Evolutionary conservation across 92 coral and sea anemone species (phyloP).

Genomic region (Porites divaricata): DNA sequence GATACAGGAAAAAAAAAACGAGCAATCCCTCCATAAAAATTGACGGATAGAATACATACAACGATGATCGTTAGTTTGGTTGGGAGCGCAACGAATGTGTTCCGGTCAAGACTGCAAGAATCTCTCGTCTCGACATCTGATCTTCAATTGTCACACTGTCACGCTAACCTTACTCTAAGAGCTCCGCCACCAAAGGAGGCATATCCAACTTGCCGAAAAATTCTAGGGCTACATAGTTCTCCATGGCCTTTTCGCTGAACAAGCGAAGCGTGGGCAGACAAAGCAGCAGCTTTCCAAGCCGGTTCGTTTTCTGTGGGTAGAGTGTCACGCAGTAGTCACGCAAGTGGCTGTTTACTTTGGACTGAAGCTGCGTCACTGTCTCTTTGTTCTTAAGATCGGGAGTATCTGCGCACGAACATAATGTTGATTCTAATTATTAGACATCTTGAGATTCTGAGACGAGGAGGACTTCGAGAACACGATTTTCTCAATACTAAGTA

Average conservation of each 20-base stretch:
- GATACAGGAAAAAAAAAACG: background rate
- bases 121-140: slow-evolving; percentile 1
- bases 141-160: slow-evolving; percentile 18
- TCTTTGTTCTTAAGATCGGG: slow-evolving; percentile 86
- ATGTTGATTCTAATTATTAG: no score
- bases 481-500: no score
- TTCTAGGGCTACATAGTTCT: slow-evolving; percentile 92
- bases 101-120: slow-evolving; percentile 20
- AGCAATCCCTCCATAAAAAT: background rate
- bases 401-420: slow-evolving; percentile 65
- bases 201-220: slow-evolving; percentile 96
- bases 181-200: slow-evolving; percentile 97
- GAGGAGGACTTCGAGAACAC: no score
- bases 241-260: slow-evolving; percentile 93
- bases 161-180: slow-evolving; percentile 60
- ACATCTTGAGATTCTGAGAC: no score
- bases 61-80: no score
- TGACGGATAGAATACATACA: no score
- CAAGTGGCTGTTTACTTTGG: slow-evolving; percentile 77
- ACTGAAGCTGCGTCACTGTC: slow-evolving; percentile 79
- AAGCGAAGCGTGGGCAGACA: slow-evolving; percentile 92
- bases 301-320: slow-evolving; percentile 76
- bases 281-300: slow-evolving; percentile 92
- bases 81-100: background rate
- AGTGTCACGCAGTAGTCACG: slow-evolving; percentile 75